These are phyloP conservation scores for Ptiloglossa arizonensis DNA, from an alignment of 1,140 invertebrate species.

Conservation along the genomic window DNA sequence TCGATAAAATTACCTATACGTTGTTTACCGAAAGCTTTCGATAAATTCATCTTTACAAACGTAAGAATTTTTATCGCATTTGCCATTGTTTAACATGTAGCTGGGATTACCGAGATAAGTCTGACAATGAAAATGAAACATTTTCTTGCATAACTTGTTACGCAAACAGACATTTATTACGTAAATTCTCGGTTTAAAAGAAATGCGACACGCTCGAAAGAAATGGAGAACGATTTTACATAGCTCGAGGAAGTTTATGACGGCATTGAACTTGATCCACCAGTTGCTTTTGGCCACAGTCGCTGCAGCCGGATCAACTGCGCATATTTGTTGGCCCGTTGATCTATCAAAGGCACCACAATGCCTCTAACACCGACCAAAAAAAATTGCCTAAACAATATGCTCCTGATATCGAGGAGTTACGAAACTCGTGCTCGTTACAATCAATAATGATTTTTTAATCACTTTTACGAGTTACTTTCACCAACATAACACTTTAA, in stretches of 20 bases:
- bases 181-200: neutral
- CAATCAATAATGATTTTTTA: neutral
- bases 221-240: neutral
- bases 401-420: neutral
- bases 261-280: constrained; percentile 49
- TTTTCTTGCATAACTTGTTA: neutral
- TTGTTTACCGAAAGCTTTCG: no score
- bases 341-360: neutral
- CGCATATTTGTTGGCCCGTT: constrained; percentile 47
- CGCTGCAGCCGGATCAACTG: constrained; percentile 26
- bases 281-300: constrained; percentile 43
- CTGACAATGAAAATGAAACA: neutral
- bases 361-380: neutral
- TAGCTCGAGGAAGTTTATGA: constrained; percentile 19
- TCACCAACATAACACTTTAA: no score
- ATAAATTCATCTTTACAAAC: no score
- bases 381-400: neutral
- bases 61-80: no score
- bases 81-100: no score
- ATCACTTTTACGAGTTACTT: no score
- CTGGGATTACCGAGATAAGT: no score
- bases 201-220: neutral
- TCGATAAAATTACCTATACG: no score
- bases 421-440: neutral
- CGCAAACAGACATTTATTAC: neutral